A percentile compares a stretch with the other conserved stretches of the same genome.
Conservation (phyloP, 2,888 invertebrate species). For the Hyalella azteca region DNA sequence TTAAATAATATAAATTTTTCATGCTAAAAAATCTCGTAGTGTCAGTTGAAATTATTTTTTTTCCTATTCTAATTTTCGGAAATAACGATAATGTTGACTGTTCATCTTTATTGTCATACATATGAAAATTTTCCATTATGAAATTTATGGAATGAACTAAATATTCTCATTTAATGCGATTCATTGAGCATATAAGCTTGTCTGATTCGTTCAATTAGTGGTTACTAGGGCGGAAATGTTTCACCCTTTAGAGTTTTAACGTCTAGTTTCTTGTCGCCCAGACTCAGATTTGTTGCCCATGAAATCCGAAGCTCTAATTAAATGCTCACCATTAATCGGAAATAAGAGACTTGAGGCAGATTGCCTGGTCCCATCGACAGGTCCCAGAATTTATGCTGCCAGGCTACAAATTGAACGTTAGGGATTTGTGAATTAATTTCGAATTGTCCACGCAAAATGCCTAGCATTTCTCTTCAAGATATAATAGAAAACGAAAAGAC, state of each 20-base stretch:
- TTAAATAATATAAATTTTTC: no score
- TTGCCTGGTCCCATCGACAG: not conserved
- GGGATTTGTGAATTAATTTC: not conserved
- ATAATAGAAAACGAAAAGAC: not conserved
- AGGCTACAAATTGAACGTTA: no score
- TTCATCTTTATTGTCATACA: not conserved
- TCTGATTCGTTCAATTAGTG: not conserved
- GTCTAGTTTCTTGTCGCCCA: not conserved
- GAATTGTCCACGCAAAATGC: not conserved
- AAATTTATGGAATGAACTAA: not conserved
- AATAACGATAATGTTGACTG: no score
- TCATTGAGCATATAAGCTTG: not conserved
- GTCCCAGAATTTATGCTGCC: not conserved
- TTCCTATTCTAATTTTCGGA: no score
- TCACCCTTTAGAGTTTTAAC: no score
- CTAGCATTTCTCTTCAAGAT: not conserved
- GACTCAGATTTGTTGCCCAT: not conserved
- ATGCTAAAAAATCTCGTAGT: no score
- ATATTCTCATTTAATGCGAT: not conserved
- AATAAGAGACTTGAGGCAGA: not conserved
- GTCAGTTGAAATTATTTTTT: no score
- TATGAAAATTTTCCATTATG: not conserved
- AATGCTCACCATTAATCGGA: not conserved
- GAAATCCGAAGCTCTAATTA: slow-evolving; percentile 18
- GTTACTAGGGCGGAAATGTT: not conserved